Evolutionary conservation across 2,888 invertebrate genomes (phyloP).

Genomic region (Salticus scenicus): DNA sequence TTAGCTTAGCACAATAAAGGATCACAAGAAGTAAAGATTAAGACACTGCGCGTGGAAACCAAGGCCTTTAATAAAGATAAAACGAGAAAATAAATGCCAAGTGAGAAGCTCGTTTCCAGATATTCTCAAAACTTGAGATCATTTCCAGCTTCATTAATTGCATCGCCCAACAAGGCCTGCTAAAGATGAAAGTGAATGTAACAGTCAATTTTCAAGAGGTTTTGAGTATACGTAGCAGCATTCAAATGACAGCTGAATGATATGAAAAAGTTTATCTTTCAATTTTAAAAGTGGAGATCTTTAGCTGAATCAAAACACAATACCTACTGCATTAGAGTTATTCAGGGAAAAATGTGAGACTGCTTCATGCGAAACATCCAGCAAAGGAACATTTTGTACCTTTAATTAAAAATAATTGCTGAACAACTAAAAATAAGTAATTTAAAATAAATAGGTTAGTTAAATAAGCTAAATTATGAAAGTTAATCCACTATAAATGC

Average conservation of each 20-base stretch:
- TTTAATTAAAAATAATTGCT: no score
- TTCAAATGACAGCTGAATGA: neutral
- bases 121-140: slow-evolving; percentile 27
- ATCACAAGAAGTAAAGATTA: slow-evolving; percentile 17
- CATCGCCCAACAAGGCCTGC: slow-evolving; percentile 31
- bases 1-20: slow-evolving; percentile 45
- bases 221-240: neutral
- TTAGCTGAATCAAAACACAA: no score
- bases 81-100: slow-evolving; percentile 32
- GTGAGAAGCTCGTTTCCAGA: slow-evolving; percentile 18
- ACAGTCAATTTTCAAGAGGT: neutral
- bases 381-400: no score
- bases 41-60: slow-evolving; percentile 37
- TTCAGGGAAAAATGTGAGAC: no score
- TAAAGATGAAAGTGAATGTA: slow-evolving; percentile 37
- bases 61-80: slow-evolving; percentile 65
- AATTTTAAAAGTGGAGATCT: no score
- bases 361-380: no score
- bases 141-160: slow-evolving; percentile 53
- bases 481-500: no score
- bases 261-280: slow-evolving; percentile 8
- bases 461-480: no score
- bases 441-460: no score
- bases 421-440: no score
- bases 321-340: no score